Base-by-base conservation (phyloP, 2,888 invertebrate species). In the Helicoverpa assulta region DNA sequence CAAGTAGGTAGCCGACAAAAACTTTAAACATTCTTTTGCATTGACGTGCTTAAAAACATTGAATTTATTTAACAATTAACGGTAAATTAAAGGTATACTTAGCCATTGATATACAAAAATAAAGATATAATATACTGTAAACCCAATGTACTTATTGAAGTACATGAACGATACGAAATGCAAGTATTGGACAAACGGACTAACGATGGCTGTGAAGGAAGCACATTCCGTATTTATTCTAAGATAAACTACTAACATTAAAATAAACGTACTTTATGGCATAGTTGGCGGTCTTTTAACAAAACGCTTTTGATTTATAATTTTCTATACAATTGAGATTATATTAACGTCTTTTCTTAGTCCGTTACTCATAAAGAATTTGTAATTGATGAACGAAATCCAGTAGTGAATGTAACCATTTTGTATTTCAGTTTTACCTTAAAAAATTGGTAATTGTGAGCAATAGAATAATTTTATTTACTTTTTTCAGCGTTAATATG, bases 1-100 rank as follows among this genome's bases (percentile, higher is more conserved):
- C 67, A 78, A 70, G 68, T 80, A 69, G 64, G 70, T 52, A 64
- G 69, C 29, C 61, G 67, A 75, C 59, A 83, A 82, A 83, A 79
- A 81, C 67, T 72, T 67, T 19, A 60, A 80, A 80, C 53, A 68
- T 67, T 75, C 66, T 69, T 59, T 59, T 19, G 56, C 51, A 54
- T 67, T 68, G 60, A 62, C 59, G 62, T 68, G 59, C 37, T 63
- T 78, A 67, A 71, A 72, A 73, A 57, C 55, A 0, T 59, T 61
- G 60, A 61, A 67, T 71, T 79, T 73, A 75, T 66, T 65, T 47
- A 69, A 70, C 53, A 68, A 70, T 58, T 67, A 69, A 67, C 55
- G 43, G 59, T 63, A 64, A 19, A 61, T 60, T 65, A 65, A 51
- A 50, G 3, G 52, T 52, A 63, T n/a, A 21, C 18, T 33, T 61